These are phyloP conservation scores for Agraylea sexmaculata DNA, from an alignment of 1,140 invertebrate genomes.

Conservation along the genomic window DNA sequence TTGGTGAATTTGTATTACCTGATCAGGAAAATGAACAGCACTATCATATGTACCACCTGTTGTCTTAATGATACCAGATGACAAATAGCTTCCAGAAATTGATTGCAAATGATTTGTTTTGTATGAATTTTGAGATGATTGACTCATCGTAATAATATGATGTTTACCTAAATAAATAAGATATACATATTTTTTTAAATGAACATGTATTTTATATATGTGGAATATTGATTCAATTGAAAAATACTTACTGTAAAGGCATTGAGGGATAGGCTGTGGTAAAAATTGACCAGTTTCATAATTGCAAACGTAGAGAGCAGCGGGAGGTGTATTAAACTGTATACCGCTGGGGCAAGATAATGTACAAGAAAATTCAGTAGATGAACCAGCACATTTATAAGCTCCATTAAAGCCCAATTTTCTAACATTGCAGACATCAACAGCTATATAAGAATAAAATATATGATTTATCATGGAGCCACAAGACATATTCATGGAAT, in stretches of 20 bases:
- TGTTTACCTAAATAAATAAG: conserved; percentile 7
- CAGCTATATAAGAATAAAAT: conserved; percentile 34
- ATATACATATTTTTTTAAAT: conserved; percentile 7
- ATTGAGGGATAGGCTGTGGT: conserved; percentile 61
- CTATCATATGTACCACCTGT: conserved; percentile 13
- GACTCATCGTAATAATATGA: conserved; percentile 13
- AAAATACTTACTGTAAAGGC: conserved; percentile 51
- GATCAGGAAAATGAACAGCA: too few species aligned
- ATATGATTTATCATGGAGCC: conserved; percentile 6
- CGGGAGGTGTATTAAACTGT: conserved; percentile 46
- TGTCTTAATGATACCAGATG: too few species aligned
- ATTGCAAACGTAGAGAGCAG: conserved; percentile 52
- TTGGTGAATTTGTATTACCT: too few species aligned
- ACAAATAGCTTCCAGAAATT: too few species aligned
- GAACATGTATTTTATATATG: conserved; percentile 5
- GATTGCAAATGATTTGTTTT: neutral
- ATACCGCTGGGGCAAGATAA: conserved; percentile 54
- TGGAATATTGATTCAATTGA: conserved; percentile 4
- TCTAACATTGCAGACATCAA: conserved; percentile 43
- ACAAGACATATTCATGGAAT: too few species aligned
- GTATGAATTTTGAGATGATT: conserved; percentile 3
- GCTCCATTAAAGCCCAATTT: conserved; percentile 63
- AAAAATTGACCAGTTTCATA: conserved; percentile 55
- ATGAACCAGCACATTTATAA: conserved; percentile 53
- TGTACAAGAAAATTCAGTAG: conserved; percentile 46